These are phyloP conservation scores for Toxonevra muliebris DNA, from an alignment of 2,888 invertebrate genomes.

Conservation along the genomic window DNA sequence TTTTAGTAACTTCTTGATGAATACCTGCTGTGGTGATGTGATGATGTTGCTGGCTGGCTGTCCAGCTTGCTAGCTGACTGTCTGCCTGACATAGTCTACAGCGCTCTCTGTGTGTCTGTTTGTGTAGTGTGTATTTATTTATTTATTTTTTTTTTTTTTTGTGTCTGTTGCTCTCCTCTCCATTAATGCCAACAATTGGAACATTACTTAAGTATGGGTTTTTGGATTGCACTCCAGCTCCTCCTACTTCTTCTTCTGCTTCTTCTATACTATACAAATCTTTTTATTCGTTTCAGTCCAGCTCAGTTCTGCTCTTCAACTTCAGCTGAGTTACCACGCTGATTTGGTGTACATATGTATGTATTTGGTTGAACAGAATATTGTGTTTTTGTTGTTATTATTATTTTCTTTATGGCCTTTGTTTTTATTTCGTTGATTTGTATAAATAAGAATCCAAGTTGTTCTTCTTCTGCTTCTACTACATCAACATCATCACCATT, in stretches of 20 bases:
- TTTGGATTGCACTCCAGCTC: constrained; percentile 1
- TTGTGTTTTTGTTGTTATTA: constrained; percentile 17
- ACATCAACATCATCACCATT: constrained; percentile 18
- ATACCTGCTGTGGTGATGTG: constrained; percentile 29
- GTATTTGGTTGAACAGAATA: not conserved
- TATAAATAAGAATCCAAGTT: not conserved
- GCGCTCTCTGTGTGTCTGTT: not conserved
- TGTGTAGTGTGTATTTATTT: constrained; percentile 2
- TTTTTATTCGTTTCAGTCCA: too few species aligned
- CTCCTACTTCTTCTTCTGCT: constrained; percentile 11
- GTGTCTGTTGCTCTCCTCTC: constrained; percentile 18
- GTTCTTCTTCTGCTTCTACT: constrained; percentile 2
- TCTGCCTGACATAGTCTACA: not conserved
- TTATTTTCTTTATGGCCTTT: not conserved
- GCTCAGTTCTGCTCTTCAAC: too few species aligned
- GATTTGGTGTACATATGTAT: not conserved
- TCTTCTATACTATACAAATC: not conserved
- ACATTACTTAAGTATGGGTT: constrained; percentile 33
- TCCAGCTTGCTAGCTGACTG: not conserved
- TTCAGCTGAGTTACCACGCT: too few species aligned
- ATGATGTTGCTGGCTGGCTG: constrained; percentile 5
- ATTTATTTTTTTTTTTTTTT: not conserved
- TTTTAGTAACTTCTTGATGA: constrained; percentile 4
- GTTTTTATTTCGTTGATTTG: too few species aligned
- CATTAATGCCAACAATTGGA: constrained; percentile 33